A percentile compares a stretch with the other conserved stretches of the same genome.
These are phyloP conservation scores for Gortyna flavago DNA, from an alignment of 2,888 invertebrate genomes.

Conservation along the genomic window DNA sequence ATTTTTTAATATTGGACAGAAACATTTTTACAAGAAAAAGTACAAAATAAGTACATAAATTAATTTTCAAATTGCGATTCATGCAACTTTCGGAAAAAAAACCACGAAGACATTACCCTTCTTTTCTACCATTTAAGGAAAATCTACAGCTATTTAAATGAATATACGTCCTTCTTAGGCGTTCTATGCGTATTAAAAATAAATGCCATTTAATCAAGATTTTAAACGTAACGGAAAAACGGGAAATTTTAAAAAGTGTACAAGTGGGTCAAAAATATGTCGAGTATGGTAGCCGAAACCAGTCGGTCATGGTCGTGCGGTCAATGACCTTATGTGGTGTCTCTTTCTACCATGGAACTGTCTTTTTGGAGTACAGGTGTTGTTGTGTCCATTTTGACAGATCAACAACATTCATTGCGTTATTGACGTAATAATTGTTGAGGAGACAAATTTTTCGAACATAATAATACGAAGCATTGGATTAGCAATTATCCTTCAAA, in stretches of 20 bases:
- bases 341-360: constrained; percentile 43
- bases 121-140: constrained; percentile 6
- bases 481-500: no score
- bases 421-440: no score
- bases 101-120: constrained; percentile 31
- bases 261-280: constrained; percentile 77
- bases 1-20: no score
- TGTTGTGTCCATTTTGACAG: no score
- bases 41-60: neutral
- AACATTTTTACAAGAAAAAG: neutral
- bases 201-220: constrained; percentile 33
- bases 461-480: no score
- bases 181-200: constrained; percentile 14
- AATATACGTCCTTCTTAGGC: constrained; percentile 5
- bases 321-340: constrained; percentile 62
- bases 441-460: no score
- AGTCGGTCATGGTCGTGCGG: constrained; percentile 78
- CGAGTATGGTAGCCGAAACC: constrained; percentile 62
- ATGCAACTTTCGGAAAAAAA: neutral
- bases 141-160: constrained; percentile 17
- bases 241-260: constrained; percentile 70
- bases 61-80: neutral
- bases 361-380: neutral
- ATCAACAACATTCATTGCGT: no score
- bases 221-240: constrained; percentile 47